Percentiles rank a stretch among this genome's conserved stretches.
These are phyloP conservation scores for Thamnophis sirtalis DNA, from an alignment of 2,113 vertebrate species.

Conservation along the genomic window DNA sequence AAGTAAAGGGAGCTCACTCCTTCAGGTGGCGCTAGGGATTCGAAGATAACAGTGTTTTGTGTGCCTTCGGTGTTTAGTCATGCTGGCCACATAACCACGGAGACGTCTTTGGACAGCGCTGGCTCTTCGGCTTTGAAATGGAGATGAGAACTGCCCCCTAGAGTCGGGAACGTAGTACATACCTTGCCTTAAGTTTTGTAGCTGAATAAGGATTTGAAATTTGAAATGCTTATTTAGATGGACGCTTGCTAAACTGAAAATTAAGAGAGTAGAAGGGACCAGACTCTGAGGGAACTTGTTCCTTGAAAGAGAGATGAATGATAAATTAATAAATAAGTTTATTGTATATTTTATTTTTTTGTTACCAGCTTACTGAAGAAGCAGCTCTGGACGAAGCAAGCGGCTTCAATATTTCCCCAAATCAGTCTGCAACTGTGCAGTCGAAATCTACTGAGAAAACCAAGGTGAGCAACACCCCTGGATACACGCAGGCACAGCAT, in stretches of 20 bases:
- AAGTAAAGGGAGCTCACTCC: too few relatives aligned
- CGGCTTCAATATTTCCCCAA: slow-evolving; percentile 88
- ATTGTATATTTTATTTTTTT: slow-evolving; percentile 14
- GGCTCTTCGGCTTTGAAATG: too few relatives aligned
- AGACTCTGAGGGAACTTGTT: background rate
- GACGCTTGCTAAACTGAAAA: background rate
- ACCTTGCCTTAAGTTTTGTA: background rate
- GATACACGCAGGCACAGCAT: background rate
- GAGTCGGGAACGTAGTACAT: too few relatives aligned
- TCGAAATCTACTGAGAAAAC: slow-evolving; percentile 25
- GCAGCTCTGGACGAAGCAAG: slow-evolving; percentile 85
- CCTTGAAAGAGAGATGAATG: background rate
- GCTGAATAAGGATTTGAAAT: background rate
- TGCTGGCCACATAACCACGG: too few relatives aligned
- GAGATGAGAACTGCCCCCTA: too few relatives aligned
- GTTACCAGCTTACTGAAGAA: slow-evolving; percentile 85
- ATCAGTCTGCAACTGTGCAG: slow-evolving; percentile 56
- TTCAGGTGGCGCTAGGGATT: too few relatives aligned
- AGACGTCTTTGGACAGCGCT: too few relatives aligned
- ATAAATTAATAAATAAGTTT: background rate
- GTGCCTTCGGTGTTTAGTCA: too few relatives aligned
- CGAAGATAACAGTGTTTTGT: too few relatives aligned
- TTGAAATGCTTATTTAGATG: background rate
- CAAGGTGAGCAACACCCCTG: slow-evolving; percentile 54
- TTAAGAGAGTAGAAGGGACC: background rate